These are phyloP conservation scores for Rhipidura dahli DNA, from an alignment of 2,113 vertebrate genomes.

Conservation along the genomic window DNA sequence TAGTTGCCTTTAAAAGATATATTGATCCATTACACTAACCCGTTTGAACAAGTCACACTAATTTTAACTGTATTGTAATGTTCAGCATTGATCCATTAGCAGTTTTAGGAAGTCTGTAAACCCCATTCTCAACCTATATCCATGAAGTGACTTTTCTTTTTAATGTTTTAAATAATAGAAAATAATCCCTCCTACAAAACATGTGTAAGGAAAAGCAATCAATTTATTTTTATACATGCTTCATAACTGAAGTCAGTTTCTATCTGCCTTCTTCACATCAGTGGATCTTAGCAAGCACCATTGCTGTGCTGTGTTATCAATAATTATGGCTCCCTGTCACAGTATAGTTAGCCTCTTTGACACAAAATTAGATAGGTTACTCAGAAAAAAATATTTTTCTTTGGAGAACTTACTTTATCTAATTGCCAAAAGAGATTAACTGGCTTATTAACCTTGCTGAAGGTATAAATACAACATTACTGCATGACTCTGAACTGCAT, in stretches of 20 bases:
- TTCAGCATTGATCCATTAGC: not conserved
- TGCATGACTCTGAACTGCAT: not conserved
- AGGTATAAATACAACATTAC: not conserved
- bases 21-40: not conserved
- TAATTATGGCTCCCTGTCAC: not conserved
- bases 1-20: not conserved
- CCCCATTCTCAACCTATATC: not conserved
- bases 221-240: not conserved
- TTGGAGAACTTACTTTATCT: not conserved
- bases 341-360: not conserved
- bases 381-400: not conserved
- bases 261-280: not conserved
- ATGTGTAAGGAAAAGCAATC: not conserved
- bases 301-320: not conserved
- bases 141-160: not conserved
- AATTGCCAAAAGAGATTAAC: not conserved
- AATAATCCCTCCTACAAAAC: not conserved
- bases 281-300: not conserved
- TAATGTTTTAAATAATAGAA: not conserved
- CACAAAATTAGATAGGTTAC: not conserved
- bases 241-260: not conserved
- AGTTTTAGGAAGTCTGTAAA: not conserved
- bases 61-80: not conserved
- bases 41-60: not conserved
- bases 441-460: not conserved